phyloP scores from a whole-genome alignment of 2,113 vertebrate species.

The Tonatia bakeri region DNA sequence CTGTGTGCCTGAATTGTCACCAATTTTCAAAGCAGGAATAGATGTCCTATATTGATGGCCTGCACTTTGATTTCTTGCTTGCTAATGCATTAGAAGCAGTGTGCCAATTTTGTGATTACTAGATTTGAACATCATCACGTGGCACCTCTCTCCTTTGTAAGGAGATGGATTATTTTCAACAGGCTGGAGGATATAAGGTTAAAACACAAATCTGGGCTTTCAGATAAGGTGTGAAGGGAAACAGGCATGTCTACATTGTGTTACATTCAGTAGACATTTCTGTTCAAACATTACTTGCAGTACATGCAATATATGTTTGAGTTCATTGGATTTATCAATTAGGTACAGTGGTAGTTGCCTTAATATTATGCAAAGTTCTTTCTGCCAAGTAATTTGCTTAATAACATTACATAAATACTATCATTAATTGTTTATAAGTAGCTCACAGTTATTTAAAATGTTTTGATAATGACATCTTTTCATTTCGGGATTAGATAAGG shows the following conservation, averaged over 20 bases:
- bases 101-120: neutral
- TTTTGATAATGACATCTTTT: neutral
- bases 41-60: neutral
- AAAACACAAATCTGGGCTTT: neutral
- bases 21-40: slow-evolving; percentile 1
- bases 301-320: neutral
- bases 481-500: neutral
- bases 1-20: neutral
- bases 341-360: neutral
- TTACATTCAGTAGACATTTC: neutral
- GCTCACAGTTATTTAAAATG: neutral
- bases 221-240: neutral
- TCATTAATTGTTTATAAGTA: neutral
- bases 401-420: neutral
- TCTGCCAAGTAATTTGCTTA: neutral
- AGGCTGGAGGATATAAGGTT: neutral
- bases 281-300: neutral
- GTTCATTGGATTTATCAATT: neutral
- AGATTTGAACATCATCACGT: neutral
- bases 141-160: neutral
- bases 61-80: neutral
- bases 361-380: neutral
- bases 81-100: neutral
- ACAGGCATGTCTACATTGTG: neutral
- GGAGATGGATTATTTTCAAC: neutral